Conservation (phyloP, 2,797 vertebrate species). For the Paguma larvata region DNA sequence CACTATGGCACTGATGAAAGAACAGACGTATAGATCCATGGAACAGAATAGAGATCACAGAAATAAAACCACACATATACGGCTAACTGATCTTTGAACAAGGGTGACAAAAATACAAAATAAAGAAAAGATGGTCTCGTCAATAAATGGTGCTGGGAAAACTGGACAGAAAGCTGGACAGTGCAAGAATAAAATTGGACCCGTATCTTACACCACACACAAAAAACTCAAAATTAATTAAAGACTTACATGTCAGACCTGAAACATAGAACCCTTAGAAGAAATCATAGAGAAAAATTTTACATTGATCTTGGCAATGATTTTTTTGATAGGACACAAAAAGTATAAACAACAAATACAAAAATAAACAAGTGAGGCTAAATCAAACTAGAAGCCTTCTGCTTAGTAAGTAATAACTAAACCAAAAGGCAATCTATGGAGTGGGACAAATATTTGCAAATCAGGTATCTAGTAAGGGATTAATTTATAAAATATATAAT, state of each 20-base stretch:
- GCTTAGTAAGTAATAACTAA: neutral
- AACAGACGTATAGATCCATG: neutral
- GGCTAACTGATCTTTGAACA: neutral
- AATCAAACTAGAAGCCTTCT: neutral
- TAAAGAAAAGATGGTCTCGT: neutral
- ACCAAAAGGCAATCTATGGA: neutral
- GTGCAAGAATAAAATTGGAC: neutral
- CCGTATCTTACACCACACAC: neutral
- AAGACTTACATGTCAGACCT: neutral
- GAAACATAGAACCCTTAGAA: neutral
- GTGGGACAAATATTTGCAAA: neutral
- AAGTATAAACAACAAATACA: neutral
- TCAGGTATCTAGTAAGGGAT: neutral
- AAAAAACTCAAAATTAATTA: neutral
- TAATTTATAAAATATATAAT: neutral
- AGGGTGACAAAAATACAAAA: neutral
- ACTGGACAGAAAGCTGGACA: neutral
- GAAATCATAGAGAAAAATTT: neutral
- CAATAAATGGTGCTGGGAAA: neutral
- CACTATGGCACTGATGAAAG: neutral
- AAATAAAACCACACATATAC: neutral
- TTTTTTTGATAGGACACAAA: neutral
- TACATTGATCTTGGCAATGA: neutral
- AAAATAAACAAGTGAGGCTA: neutral
- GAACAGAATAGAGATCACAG: neutral